Conservation (phyloP, 2,113 vertebrate genomes). For the Tenrec ecaudatus region DNA sequence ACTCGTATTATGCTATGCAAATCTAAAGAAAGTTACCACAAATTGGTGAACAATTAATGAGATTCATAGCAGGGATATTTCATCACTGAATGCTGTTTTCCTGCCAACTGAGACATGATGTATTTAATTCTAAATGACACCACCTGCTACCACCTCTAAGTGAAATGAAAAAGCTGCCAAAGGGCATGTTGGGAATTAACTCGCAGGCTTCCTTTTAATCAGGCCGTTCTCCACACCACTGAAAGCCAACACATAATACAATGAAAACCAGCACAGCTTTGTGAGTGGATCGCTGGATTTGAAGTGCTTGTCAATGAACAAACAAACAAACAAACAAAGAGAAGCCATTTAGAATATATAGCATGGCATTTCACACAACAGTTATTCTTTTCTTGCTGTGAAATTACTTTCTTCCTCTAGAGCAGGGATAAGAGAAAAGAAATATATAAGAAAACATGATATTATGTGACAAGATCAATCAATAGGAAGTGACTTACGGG, state of each 20-base stretch:
- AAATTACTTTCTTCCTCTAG: slow-evolving; percentile 52
- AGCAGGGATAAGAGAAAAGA: not conserved
- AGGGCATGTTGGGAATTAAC: slow-evolving; percentile 84
- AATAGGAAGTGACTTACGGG: slow-evolving; percentile 20
- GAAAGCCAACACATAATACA: slow-evolving; percentile 72
- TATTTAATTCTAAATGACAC: slow-evolving; percentile 86
- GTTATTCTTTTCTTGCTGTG: slow-evolving; percentile 1
- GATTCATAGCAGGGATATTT: slow-evolving; percentile 78
- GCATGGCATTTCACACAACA: not conserved
- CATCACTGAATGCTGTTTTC: slow-evolving; percentile 79
- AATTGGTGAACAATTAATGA: slow-evolving; percentile 84
- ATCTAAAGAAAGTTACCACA: slow-evolving; percentile 82
- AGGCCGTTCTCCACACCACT: slow-evolving; percentile 65
- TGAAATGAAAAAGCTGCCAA: slow-evolving; percentile 85
- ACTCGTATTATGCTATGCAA: slow-evolving; percentile 70
- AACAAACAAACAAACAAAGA: not conserved
- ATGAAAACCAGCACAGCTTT: slow-evolving; percentile 73
- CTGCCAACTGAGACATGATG: slow-evolving; percentile 84
- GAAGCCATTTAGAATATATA: not conserved
- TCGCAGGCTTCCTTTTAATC: slow-evolving; percentile 82
- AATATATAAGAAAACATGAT: slow-evolving; percentile 18
- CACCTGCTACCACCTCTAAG: slow-evolving; percentile 87
- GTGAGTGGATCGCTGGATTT: slow-evolving; percentile 70
- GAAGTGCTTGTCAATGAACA: slow-evolving; percentile 40
- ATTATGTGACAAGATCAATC: slow-evolving; percentile 54